A percentile compares a stretch with the other conserved stretches of the same genome.
Evolutionary conservation across 2,797 vertebrate genomes (phyloP).

Genomic region (Eutrigla gurnardus): DNA sequence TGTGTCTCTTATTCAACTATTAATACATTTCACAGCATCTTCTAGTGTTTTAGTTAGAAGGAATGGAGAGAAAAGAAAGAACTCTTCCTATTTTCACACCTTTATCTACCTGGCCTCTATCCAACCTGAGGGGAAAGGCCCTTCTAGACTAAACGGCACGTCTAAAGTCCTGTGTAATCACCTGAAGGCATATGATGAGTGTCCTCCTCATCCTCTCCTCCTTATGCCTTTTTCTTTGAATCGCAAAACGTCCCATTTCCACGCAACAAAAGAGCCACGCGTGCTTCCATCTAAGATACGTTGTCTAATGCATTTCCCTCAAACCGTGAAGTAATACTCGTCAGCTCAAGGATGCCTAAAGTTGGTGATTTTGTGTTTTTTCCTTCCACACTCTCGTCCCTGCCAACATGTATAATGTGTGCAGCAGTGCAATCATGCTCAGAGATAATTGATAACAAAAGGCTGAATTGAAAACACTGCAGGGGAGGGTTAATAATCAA

Average conservation of each 20-base stretch:
- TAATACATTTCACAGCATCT: not conserved
- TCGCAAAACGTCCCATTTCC: conserved; percentile 6
- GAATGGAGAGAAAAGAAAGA: conserved; percentile 11
- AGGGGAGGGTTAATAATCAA: conserved; percentile 74
- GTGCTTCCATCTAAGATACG: conserved; percentile 18
- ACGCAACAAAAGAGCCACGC: conserved; percentile 14
- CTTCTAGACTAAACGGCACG: conserved; percentile 17
- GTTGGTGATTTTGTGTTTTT: conserved; percentile 29
- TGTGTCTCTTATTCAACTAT: not conserved
- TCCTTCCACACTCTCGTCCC: conserved; percentile 35
- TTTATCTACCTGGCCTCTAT: conserved; percentile 33
- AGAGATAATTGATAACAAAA: conserved; percentile 77
- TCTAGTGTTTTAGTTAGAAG: not conserved
- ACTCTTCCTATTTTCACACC: conserved; percentile 33
- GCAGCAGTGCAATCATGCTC: conserved; percentile 68
- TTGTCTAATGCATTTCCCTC: conserved; percentile 42
- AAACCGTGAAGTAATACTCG: conserved; percentile 31
- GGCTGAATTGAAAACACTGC: conserved; percentile 69
- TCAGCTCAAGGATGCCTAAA: conserved; percentile 30
- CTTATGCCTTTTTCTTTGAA: not conserved
- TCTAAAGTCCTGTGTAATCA: conserved; percentile 4
- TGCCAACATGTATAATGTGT: conserved; percentile 43
- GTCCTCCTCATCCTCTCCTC: not conserved
- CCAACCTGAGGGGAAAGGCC: conserved; percentile 23
- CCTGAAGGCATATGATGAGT: not conserved